phyloP scores from a whole-genome alignment of 2,797 vertebrate genomes.

The Takifugu rubripes region DNA sequence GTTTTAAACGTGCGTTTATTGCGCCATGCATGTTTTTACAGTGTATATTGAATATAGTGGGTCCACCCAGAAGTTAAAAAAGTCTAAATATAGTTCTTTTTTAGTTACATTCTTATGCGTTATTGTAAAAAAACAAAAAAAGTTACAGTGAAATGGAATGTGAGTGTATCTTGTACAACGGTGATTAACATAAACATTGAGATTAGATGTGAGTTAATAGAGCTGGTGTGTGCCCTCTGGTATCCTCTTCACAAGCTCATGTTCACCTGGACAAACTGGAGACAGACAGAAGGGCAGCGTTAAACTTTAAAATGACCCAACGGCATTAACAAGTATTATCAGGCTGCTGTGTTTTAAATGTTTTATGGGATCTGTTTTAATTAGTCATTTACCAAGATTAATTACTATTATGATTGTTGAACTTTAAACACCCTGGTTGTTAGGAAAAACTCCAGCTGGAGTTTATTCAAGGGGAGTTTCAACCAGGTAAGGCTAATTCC shows the following conservation, averaged over 20 bases:
- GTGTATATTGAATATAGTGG: too few relatives aligned
- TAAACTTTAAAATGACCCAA: not conserved
- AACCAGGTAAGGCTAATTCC: too few relatives aligned
- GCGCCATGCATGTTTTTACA: not conserved
- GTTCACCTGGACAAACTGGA: constrained; percentile 68
- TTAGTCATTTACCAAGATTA: too few relatives aligned
- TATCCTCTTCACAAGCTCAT: constrained; percentile 58
- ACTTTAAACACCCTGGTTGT: too few relatives aligned
- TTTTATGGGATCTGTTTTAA: too few relatives aligned
- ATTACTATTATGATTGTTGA: not conserved
- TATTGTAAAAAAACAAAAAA: not conserved
- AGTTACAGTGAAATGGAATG: constrained; percentile 16
- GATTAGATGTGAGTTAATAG: not conserved
- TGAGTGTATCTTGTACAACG: not conserved
- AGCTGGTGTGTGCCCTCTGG: not conserved
- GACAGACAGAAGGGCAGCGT: constrained; percentile 6
- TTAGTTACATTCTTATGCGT: constrained; percentile 1
- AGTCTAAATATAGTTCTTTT: not conserved
- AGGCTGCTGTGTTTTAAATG: too few relatives aligned
- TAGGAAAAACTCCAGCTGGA: too few relatives aligned
- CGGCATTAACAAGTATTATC: too few relatives aligned
- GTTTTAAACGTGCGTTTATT: constrained; percentile 16
- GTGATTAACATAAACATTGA: not conserved
- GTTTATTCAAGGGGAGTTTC: too few relatives aligned
- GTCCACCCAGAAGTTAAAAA: not conserved